Base-by-base conservation (phyloP, 2,113 vertebrate genomes). In the Pseudolaguvia tuberculata region DNA sequence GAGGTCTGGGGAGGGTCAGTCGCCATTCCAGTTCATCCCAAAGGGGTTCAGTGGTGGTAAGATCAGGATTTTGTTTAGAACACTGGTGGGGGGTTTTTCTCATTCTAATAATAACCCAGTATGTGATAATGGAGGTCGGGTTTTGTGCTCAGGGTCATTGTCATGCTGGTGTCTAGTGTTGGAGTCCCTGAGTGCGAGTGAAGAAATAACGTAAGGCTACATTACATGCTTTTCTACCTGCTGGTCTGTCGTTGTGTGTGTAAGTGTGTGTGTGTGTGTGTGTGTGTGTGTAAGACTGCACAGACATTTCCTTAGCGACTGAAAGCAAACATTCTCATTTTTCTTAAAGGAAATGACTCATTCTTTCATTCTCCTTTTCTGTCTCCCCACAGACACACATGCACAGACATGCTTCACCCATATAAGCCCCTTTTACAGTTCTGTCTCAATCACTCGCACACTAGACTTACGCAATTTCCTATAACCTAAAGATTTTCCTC, bases 261-360 rank as follows among this genome's bases (percentile, higher is more conserved):
- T 81, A 70, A 12, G 80, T 79, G 83, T 84, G 84, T 86, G 89
- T 87, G 62, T 17, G 76, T 55, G 71, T 51, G 55, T 42, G 65
- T 31, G 59, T 35, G 31, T 35, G 31, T 35, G 6, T 4, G 31
- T 65, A 21, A 85, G 80, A 82, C 79, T 81, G 76, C 75, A 70
- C 58, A 72, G 84, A 79, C 77, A 88, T 89, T 90, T 91, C 91
- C 91, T 87, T 83, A 85, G 82, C 6, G 83, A 83, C 89, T 80
- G 66, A 88, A 88, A 84, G 84, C 86, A 91, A 91, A 91, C 87
- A 89, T 77, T 83, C 80, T 81, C 62, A 81, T 81, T 87, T 87
- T 79, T 82, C 73, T 76, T 55, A 69, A 75, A 86, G 90, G 90
- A 89, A 89, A 86, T 90, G 87, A 89, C 84, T 89, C 82, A 85